Evolutionary conservation across 2,797 vertebrate genomes (phyloP).

Genomic region (Siniperca undulata): DNA sequence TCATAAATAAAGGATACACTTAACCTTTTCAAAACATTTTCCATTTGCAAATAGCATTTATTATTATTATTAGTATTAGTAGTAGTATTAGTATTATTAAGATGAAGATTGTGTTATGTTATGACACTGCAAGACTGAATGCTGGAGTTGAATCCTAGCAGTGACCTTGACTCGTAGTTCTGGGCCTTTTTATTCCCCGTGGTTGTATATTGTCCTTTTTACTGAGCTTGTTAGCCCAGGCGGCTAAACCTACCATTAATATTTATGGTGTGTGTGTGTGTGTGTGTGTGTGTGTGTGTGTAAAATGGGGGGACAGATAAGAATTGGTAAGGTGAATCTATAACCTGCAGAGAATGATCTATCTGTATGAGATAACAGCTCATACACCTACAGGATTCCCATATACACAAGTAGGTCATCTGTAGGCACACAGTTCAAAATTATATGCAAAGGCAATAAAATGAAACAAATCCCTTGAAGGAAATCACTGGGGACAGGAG

Average conservation of each 20-base stretch:
- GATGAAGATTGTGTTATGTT: constrained; percentile 11
- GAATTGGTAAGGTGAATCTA: constrained; percentile 29
- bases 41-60: not conserved
- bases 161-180: constrained; percentile 65
- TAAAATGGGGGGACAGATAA: constrained; percentile 17
- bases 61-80: not conserved
- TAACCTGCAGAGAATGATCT: constrained; percentile 31
- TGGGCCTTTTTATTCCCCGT: constrained; percentile 47
- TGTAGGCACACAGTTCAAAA: not conserved
- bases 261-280: constrained; percentile 58
- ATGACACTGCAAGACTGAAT: constrained; percentile 7
- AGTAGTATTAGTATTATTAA: not conserved
- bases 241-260: constrained; percentile 57
- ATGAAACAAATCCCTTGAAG: constrained; percentile 30
- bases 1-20: not conserved
- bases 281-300: constrained; percentile 36
- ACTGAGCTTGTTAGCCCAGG: constrained; percentile 33
- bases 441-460: constrained; percentile 17
- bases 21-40: not conserved
- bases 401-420: constrained; percentile 45
- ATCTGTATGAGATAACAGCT: constrained; percentile 22
- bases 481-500: constrained; percentile 31
- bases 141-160: constrained; percentile 29
- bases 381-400: constrained; percentile 4
- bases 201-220: constrained; percentile 54